These are phyloP conservation scores for Rhamnusium bicolor DNA, from an alignment of 2,888 invertebrate species.

Conservation along the genomic window DNA sequence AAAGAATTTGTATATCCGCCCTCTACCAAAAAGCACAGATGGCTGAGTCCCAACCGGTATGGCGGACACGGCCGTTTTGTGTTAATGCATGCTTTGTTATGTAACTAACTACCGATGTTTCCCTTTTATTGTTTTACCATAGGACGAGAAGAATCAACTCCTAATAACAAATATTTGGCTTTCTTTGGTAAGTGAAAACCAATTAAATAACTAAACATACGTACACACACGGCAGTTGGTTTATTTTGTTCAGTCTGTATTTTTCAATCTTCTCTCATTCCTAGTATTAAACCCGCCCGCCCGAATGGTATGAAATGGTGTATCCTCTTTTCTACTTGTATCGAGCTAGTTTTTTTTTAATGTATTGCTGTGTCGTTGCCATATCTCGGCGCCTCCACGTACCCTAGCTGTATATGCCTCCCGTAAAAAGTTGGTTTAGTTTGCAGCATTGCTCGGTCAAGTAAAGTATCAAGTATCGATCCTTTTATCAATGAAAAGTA, in stretches of 20 bases:
- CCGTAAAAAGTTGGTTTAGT: conserved; percentile 65
- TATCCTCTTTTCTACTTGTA: conserved; percentile 55
- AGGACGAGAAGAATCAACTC: conserved; percentile 97
- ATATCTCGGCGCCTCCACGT: conserved; percentile 36
- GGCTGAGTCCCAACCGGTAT: conserved; percentile 24
- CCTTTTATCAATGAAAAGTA: conserved; percentile 1
- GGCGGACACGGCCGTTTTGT: conserved; percentile 56
- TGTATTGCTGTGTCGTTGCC: conserved; percentile 44
- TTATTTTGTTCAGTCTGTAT: conserved; percentile 62
- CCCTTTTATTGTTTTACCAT: conserved; percentile 83
- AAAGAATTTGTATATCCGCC: conserved; percentile 16
- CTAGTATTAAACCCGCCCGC: conserved; percentile 53
- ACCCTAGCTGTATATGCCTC: conserved; percentile 59
- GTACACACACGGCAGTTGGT: conserved; percentile 71
- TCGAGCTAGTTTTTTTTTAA: conserved; percentile 57
- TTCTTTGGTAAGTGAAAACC: conserved; percentile 90
- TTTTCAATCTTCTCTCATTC: conserved; percentile 63
- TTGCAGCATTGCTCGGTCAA: conserved; percentile 58
- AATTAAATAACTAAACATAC: conserved; percentile 70
- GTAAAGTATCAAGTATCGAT: conserved; percentile 43
- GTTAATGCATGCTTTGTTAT: conserved; percentile 70
- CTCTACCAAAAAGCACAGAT: conserved; percentile 40
- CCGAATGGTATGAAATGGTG: conserved; percentile 62
- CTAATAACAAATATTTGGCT: conserved; percentile 96
- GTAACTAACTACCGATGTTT: conserved; percentile 75